phyloP scores from a whole-genome alignment of 2,797 vertebrate species.

The Falco peregrinus region DNA sequence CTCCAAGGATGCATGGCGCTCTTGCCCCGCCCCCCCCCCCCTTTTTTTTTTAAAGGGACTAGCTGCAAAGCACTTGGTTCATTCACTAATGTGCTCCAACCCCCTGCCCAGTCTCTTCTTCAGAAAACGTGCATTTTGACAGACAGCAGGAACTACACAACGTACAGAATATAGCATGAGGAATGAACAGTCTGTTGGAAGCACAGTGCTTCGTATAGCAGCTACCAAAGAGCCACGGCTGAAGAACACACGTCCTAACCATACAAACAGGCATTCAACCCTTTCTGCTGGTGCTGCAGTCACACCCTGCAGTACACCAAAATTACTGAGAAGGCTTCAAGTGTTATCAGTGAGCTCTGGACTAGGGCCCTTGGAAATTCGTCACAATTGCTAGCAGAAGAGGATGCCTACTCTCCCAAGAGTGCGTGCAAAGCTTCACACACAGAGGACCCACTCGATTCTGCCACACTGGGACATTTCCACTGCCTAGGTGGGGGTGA shows the following conservation, averaged over 20 bases:
- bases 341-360: neutral
- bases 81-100: neutral
- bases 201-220: fast-evolving
- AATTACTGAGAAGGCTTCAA: neutral
- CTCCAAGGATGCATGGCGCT: too few species aligned
- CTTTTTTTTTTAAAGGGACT: neutral
- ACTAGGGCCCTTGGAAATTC: neutral
- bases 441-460: fast-evolving
- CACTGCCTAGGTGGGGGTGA: neutral
- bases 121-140: neutral
- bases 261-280: neutral
- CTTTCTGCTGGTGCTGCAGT: neutral
- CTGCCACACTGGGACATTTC: neutral
- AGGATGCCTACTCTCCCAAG: neutral
- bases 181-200: neutral
- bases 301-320: too few species aligned
- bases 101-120: neutral
- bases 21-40: too few species aligned
- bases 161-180: neutral
- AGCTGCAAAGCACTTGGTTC: neutral
- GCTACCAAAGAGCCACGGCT: fast-evolving
- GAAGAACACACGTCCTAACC: neutral
- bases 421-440: neutral
- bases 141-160: neutral
- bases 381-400: neutral